A percentile compares a stretch with the other conserved stretches of the same genome.
Conservation (phyloP, 2,797 vertebrate species). For the Coregonus ussuriensis region DNA sequence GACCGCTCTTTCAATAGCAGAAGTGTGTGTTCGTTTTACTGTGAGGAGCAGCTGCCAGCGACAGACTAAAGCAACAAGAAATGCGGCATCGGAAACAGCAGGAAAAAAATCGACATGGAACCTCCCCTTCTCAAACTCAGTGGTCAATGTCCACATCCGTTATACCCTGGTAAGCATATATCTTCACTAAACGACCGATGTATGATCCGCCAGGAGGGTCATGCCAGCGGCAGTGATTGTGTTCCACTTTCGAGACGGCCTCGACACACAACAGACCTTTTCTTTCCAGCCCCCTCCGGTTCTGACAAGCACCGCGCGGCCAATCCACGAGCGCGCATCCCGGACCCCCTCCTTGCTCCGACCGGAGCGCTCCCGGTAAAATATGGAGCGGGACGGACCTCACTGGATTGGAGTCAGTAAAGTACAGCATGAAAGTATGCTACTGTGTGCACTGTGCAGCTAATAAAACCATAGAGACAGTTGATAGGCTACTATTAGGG, state of each 20-base stretch:
- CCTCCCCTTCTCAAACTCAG: background rate
- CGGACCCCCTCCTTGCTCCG: constrained; percentile 20
- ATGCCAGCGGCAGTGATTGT: constrained; percentile 33
- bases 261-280: constrained; percentile 62
- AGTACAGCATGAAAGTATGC: background rate
- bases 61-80: constrained; percentile 17
- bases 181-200: constrained; percentile 14
- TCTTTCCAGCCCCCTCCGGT: constrained; percentile 59
- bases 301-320: constrained; percentile 55
- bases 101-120: constrained; percentile 5
- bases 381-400: constrained; percentile 32
- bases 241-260: constrained; percentile 50
- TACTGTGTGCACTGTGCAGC: too few species aligned
- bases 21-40: constrained; percentile 38
- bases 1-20: constrained; percentile 30
- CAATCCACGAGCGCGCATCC: constrained; percentile 59
- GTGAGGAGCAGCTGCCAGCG: constrained; percentile 35
- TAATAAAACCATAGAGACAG: too few species aligned
- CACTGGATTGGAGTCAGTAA: constrained; percentile 34
- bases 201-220: constrained; percentile 24
- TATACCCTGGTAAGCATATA: constrained; percentile 1
- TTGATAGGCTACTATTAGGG: too few species aligned
- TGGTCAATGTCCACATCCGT: background rate
- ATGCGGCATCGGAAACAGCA: constrained; percentile 30
- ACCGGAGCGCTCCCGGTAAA: constrained; percentile 24